These are phyloP conservation scores for Sipha flava DNA, from an alignment of 1,140 invertebrate genomes.

Conservation along the genomic window DNA sequence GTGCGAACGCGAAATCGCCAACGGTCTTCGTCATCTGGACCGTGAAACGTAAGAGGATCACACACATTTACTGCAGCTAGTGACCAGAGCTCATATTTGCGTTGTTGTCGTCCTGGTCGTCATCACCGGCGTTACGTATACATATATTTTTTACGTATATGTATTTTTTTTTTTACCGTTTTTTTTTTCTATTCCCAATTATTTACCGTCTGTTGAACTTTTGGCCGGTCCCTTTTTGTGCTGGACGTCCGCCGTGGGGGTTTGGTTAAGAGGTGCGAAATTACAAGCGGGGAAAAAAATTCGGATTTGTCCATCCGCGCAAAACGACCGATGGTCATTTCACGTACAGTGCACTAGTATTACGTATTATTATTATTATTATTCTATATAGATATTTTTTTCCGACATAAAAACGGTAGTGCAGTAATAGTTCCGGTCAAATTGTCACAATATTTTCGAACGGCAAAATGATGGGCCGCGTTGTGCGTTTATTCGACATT, in stretches of 20 bases:
- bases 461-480: neutral
- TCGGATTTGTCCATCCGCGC: neutral
- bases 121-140: neutral
- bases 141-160: too few species aligned
- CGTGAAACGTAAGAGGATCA: constrained; percentile 28
- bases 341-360: neutral
- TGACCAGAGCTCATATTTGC: neutral
- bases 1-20: constrained; percentile 8
- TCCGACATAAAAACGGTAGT: neutral
- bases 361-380: neutral
- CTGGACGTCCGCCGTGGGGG: neutral
- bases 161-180: neutral
- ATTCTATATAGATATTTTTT: neutral
- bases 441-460: neutral
- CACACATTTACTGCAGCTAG: too few species aligned
- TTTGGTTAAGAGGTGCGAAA: neutral
- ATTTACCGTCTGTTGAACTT: constrained; percentile 19
- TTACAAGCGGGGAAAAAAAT: neutral
- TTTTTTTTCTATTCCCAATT: neutral
- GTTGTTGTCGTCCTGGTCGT: neutral
- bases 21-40: constrained; percentile 4
- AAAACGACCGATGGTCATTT: neutral
- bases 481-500: neutral
- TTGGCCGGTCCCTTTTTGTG: neutral
- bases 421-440: constrained; percentile 12